A percentile compares a stretch with the other conserved stretches of the same genome.
These are phyloP conservation scores for Pseudochirops corinnae DNA, from an alignment of 2,797 vertebrate genomes.

Conservation along the genomic window DNA sequence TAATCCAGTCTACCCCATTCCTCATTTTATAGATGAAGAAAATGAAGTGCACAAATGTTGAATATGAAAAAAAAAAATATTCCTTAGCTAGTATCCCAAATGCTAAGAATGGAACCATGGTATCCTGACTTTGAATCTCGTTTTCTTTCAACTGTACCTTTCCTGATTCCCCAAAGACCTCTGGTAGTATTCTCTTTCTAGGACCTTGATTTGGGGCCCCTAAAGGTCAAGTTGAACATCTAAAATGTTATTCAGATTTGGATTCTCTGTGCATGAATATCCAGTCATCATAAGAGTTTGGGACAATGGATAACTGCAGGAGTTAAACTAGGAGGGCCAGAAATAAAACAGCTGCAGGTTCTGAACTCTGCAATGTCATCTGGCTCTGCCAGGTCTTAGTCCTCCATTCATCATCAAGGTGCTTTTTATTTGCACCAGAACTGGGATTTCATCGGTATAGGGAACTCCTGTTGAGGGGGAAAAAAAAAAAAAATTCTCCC, in stretches of 20 bases:
- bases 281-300: background rate
- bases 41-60: background rate
- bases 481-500: background rate
- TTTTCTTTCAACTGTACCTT: background rate
- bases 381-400: background rate
- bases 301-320: background rate
- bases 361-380: background rate
- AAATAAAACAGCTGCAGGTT: background rate
- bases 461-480: background rate
- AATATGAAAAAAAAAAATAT: background rate
- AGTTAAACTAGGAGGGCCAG: background rate
- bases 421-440: background rate
- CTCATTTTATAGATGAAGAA: background rate
- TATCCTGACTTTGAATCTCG: background rate
- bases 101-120: background rate
- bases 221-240: background rate
- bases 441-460: background rate
- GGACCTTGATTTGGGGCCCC: background rate
- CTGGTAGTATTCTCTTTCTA: background rate
- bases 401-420: background rate
- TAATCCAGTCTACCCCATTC: background rate
- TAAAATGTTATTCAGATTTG: background rate
- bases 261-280: background rate
- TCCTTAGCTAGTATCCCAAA: background rate
- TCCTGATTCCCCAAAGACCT: background rate